phyloP scores from a whole-genome alignment of 1,140 invertebrate species.

The Drosophila parvula region DNA sequence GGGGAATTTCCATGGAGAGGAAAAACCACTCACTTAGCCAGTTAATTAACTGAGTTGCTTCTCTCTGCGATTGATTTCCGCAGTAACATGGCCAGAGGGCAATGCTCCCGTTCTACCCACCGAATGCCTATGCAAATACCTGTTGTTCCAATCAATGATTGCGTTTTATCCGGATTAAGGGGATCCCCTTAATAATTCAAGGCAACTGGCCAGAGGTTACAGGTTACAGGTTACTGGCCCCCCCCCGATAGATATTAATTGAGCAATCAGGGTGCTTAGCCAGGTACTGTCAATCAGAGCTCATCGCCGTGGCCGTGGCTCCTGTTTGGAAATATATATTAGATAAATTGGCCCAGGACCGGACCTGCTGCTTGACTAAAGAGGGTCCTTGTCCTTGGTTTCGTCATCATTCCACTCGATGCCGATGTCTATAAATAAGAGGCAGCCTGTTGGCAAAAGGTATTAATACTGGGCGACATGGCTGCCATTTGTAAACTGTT shows the following conservation, averaged over 20 bases:
- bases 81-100: not conserved
- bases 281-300: slow-evolving; percentile 26
- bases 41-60: slow-evolving; percentile 39
- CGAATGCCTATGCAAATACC: slow-evolving; percentile 43
- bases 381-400: not conserved
- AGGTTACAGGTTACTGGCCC: not conserved
- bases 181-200: slow-evolving; percentile 27
- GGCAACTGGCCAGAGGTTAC: slow-evolving; percentile 1
- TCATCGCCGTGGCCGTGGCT: too few relatives aligned
- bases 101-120: not conserved
- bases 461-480: slow-evolving; percentile 49
- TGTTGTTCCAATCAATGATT: slow-evolving; percentile 16
- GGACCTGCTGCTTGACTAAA: not conserved
- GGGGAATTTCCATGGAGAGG: slow-evolving; percentile 15
- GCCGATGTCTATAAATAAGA: slow-evolving; percentile 20
- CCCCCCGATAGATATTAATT: slow-evolving; percentile 31
- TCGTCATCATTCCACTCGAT: not conserved
- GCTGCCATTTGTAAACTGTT: slow-evolving; percentile 47
- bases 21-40: slow-evolving; percentile 46
- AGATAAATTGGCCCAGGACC: not conserved
- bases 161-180: slow-evolving; percentile 1
- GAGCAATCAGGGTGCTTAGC: slow-evolving; percentile 41
- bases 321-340: slow-evolving; percentile 28
- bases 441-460: slow-evolving; percentile 26
- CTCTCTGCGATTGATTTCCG: slow-evolving; percentile 27